Conservation (phyloP, 2,888 invertebrate genomes). For the Dicyrtoma fusca region DNA sequence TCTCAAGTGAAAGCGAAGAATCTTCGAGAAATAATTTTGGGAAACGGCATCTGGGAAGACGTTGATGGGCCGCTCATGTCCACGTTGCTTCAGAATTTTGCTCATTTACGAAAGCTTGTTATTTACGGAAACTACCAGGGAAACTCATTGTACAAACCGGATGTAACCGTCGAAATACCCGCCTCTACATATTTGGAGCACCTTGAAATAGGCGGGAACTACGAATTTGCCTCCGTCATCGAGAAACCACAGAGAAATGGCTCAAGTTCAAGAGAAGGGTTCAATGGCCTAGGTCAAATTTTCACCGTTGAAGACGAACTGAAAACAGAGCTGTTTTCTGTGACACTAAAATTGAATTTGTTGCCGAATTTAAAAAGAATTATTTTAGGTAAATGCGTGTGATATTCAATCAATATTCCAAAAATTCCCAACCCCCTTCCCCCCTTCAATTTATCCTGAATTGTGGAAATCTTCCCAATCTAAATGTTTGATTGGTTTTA, state of each 20-base stretch:
- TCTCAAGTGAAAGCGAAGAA: background rate
- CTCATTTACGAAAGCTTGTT: conserved; percentile 36
- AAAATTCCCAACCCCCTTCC: too few relatives aligned
- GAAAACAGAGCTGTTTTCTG: conserved; percentile 13
- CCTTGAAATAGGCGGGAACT: conserved; percentile 45
- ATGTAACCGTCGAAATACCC: conserved; percentile 41
- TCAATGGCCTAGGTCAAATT: too few relatives aligned
- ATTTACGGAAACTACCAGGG: conserved; percentile 48
- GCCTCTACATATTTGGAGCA: conserved; percentile 37
- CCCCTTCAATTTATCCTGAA: too few relatives aligned
- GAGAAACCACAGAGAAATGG: conserved; percentile 10
- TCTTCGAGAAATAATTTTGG: conserved; percentile 40
- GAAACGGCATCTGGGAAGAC: conserved; percentile 49
- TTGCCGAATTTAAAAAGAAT: conserved; percentile 33
- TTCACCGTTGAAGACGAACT: conserved; percentile 13
- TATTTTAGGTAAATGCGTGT: conserved; percentile 50
- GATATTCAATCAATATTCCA: too few relatives aligned
- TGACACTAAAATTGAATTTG: conserved; percentile 2
- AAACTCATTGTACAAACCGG: conserved; percentile 30
- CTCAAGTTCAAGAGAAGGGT: background rate
- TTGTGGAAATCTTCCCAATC: too few relatives aligned
- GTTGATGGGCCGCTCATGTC: conserved; percentile 34
- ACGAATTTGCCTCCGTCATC: conserved; percentile 41
- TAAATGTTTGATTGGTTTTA: too few relatives aligned
- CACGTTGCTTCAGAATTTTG: conserved; percentile 34